phyloP scores from a whole-genome alignment of 2,113 vertebrate genomes.

The Trogon melanurus region DNA sequence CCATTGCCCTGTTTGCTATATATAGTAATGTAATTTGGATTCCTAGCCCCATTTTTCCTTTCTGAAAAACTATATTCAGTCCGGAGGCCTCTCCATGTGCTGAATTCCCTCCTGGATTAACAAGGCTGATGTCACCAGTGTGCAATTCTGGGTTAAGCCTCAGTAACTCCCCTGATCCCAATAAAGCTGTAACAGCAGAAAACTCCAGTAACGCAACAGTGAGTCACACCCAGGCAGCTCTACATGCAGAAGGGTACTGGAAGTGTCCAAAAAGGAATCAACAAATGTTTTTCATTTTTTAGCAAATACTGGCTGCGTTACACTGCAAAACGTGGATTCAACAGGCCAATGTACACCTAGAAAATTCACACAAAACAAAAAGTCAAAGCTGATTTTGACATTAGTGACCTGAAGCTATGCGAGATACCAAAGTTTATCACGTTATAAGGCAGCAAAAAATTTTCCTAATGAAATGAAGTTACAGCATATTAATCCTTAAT shows the following conservation, averaged over 20 bases:
- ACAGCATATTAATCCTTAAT: neutral
- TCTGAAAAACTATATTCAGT: neutral
- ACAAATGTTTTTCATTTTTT: neutral
- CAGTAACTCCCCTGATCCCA: constrained; percentile 49
- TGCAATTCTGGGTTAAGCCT: constrained; percentile 42
- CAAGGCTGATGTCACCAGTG: constrained; percentile 36
- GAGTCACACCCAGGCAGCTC: constrained; percentile 32
- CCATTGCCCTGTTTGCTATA: neutral
- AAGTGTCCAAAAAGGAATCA: neutral
- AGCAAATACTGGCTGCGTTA: neutral
- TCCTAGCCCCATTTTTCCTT: neutral
- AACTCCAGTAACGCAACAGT: neutral
- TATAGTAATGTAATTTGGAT: neutral
- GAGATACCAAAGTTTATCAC: neutral
- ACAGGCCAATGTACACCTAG: no score
- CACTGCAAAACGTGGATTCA: neutral
- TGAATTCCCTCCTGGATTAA: constrained; percentile 48
- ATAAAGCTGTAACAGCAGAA: constrained; percentile 47
- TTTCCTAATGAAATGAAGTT: neutral
- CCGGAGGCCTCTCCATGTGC: constrained; percentile 7
- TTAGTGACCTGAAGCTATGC: neutral
- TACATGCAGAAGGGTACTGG: neutral
- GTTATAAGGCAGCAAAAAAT: neutral
- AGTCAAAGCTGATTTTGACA: neutral
- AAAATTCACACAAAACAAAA: neutral